phyloP scores from a whole-genome alignment of 2,113 vertebrate genomes.

The Ophiodon elongatus region DNA sequence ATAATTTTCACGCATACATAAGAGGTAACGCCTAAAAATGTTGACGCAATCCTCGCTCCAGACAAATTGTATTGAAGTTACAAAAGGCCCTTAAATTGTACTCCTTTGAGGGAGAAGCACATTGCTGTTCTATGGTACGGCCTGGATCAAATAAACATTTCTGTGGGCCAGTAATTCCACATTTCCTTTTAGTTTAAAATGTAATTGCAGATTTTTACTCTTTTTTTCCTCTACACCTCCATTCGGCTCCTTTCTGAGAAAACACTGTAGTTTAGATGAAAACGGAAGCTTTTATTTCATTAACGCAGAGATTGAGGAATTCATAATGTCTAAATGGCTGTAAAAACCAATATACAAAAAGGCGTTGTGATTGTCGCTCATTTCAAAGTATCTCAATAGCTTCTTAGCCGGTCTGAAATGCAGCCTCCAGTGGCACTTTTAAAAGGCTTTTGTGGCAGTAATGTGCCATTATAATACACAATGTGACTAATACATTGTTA shows the following conservation, averaged over 20 bases:
- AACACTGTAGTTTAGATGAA: not conserved
- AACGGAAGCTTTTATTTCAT: constrained; percentile 21
- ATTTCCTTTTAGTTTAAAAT: constrained; percentile 15
- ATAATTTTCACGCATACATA: not conserved
- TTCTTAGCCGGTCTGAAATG: not conserved
- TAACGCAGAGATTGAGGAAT: constrained; percentile 10
- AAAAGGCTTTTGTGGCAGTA: not conserved
- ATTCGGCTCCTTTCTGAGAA: not conserved
- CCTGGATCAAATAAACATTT: constrained; percentile 24
- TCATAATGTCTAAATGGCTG: constrained; percentile 1
- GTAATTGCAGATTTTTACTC: constrained; percentile 4
- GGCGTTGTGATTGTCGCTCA: not conserved
- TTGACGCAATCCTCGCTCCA: not conserved
- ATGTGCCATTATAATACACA: constrained; percentile 20
- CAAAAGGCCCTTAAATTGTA: constrained; percentile 37
- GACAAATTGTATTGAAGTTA: constrained; percentile 17
- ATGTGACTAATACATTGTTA: constrained; percentile 34
- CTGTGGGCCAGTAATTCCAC: constrained; percentile 7
- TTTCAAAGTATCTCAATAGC: not conserved
- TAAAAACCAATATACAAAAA: constrained; percentile 21
- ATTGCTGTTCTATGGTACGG: not conserved
- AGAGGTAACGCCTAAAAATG: not conserved
- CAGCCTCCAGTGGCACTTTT: not conserved
- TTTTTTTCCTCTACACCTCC: not conserved
- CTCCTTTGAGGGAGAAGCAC: constrained; percentile 16